Evolutionary conservation across 1,140 invertebrate species (phyloP).

Genomic region (Pristionchus pacificus): DNA sequence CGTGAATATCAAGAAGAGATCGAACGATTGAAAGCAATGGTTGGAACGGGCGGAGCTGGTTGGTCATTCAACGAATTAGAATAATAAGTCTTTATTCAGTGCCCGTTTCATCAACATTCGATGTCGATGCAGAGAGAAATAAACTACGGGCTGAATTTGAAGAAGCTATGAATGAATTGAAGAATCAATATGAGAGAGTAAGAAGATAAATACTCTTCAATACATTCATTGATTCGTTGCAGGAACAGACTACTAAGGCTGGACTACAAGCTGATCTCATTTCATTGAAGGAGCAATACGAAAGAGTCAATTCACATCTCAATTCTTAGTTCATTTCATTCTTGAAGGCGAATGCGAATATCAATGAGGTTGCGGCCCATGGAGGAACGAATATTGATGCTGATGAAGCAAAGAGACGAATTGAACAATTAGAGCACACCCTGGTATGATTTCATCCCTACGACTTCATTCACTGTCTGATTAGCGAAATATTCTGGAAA

Average conservation of each 20-base stretch:
- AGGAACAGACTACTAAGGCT: conserved; percentile 65
- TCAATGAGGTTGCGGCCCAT: conserved; percentile 20
- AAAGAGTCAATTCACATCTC: conserved; percentile 60
- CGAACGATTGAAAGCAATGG: conserved; percentile 70
- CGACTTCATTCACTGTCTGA: too few relatives aligned
- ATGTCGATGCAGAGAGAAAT: conserved; percentile 60
- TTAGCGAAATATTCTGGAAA: too few relatives aligned
- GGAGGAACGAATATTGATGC: conserved; percentile 34
- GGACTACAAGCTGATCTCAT: conserved; percentile 65
- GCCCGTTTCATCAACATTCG: conserved; percentile 4
- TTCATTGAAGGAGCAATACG: conserved; percentile 64
- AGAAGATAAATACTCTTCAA: conserved; percentile 61
- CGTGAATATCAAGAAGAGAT: conserved; percentile 87
- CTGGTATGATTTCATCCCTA: too few relatives aligned
- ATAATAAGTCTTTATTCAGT: conserved; percentile 4
- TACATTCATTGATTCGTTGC: conserved; percentile 64
- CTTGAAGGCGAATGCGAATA: conserved; percentile 26
- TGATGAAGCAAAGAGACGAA: conserved; percentile 48
- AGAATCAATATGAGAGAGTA: conserved; percentile 61
- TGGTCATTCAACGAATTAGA: conserved; percentile 17
- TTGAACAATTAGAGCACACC: conserved; percentile 70
- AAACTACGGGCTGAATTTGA: conserved; percentile 62
- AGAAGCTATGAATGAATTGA: conserved; percentile 62
- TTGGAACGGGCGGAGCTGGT: conserved; percentile 34
- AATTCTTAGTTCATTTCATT: conserved; percentile 36